A percentile compares a stretch with the other conserved stretches of the same genome.
phyloP scores from a whole-genome alignment of 2,113 vertebrate species.

The Amphiprion ocellaris region DNA sequence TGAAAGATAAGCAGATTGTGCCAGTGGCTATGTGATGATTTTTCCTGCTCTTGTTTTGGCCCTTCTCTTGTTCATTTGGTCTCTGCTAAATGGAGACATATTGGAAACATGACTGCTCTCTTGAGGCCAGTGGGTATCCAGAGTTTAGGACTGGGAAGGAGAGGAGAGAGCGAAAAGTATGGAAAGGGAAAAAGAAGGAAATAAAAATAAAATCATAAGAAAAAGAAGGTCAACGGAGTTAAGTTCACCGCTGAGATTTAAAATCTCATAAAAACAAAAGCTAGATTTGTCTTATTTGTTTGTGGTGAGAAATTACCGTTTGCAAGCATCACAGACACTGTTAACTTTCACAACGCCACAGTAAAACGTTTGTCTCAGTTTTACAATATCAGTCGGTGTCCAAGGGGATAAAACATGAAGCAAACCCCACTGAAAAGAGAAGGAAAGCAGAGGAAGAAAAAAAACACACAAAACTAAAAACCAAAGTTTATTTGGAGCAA shows the following conservation, averaged over 20 bases:
- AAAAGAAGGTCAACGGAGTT: slow-evolving; percentile 32
- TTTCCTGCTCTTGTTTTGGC: slow-evolving; percentile 72
- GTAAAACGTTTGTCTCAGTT: slow-evolving; percentile 76
- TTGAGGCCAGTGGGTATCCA: slow-evolving; percentile 54
- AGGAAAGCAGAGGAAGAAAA: slow-evolving; percentile 4
- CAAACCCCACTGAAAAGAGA: slow-evolving; percentile 30
- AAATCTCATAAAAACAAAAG: slow-evolving; percentile 58
- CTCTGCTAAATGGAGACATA: slow-evolving; percentile 73
- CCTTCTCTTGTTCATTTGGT: slow-evolving; percentile 60
- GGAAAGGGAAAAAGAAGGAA: slow-evolving; percentile 36
- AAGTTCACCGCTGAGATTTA: slow-evolving; percentile 41
- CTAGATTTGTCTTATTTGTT: slow-evolving; percentile 67
- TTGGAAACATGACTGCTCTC: slow-evolving; percentile 70
- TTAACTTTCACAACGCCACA: slow-evolving; percentile 74
- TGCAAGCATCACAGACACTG: slow-evolving; percentile 71
- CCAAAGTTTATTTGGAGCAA: slow-evolving; percentile 69
- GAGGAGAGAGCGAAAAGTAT: slow-evolving; percentile 27
- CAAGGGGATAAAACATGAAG: slow-evolving; percentile 43
- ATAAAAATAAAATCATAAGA: slow-evolving; percentile 21
- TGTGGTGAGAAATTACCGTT: slow-evolving; percentile 64
- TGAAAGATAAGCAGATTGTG: slow-evolving; percentile 73
- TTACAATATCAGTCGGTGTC: slow-evolving; percentile 69
- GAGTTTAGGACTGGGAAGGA: slow-evolving; percentile 43
- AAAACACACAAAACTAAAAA: slow-evolving; percentile 41
- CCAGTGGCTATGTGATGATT: slow-evolving; percentile 71